Percentiles rank a stretch among this genome's conserved stretches.
Evolutionary conservation across 2,888 invertebrate genomes (phyloP).

Genomic region (Lycophotia porphyrea): DNA sequence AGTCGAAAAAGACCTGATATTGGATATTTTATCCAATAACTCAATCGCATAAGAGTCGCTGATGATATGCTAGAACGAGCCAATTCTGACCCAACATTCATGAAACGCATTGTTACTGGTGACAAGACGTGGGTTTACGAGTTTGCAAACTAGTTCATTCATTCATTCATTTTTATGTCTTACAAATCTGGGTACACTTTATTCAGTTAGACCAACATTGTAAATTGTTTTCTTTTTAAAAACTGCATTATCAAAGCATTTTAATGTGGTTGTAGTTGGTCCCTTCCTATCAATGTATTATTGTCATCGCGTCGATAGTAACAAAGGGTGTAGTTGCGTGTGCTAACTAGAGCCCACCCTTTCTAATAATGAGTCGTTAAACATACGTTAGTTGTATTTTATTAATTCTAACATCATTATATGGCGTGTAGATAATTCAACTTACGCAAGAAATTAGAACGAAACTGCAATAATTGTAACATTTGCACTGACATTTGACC

Average conservation of each 20-base stretch:
- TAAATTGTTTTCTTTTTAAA: not conserved
- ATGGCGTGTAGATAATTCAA: constrained; percentile 26
- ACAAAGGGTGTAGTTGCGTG: not conserved
- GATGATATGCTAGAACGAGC: too few relatives aligned
- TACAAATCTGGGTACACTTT: not conserved
- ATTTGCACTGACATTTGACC: constrained; percentile 58
- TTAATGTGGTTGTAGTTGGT: not conserved
- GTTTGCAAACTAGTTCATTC: too few relatives aligned
- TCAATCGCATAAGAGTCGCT: too few relatives aligned
- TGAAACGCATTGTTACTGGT: too few relatives aligned
- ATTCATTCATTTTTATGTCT: not conserved
- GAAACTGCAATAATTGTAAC: constrained; percentile 31
- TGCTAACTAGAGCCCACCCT: not conserved
- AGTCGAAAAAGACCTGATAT: too few relatives aligned
- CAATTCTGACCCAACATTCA: too few relatives aligned
- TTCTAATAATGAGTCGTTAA: not conserved
- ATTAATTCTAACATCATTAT: constrained; percentile 22
- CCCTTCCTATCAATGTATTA: not conserved
- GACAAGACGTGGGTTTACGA: too few relatives aligned
- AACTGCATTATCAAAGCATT: not conserved
- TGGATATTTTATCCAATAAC: too few relatives aligned
- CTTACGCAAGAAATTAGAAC: constrained; percentile 41
- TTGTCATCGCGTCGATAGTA: not conserved
- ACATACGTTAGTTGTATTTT: not conserved
- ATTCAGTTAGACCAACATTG: not conserved